Percentiles rank a stretch among this genome's conserved stretches.
Conservation (phyloP, 2,888 invertebrate genomes). For the Melieria picta region DNA sequence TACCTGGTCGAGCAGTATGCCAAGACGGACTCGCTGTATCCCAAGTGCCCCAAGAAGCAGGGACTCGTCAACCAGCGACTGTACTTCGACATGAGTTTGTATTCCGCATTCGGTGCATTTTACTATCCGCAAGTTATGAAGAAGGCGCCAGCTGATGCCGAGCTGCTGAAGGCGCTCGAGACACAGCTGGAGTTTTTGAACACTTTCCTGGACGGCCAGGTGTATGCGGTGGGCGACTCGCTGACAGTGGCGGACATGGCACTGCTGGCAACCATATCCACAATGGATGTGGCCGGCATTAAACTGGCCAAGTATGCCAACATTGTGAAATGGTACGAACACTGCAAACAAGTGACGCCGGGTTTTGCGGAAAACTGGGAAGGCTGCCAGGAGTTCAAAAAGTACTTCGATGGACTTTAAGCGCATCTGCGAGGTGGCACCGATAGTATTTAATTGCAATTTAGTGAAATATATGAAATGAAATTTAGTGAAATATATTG, state of each 20-base stretch:
- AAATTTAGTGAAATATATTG: too few species aligned
- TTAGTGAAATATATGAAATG: too few species aligned
- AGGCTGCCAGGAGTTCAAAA: slow-evolving; percentile 70
- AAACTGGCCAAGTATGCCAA: slow-evolving; percentile 78
- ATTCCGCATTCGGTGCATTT: slow-evolving; percentile 74
- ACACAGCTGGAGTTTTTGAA: slow-evolving; percentile 75
- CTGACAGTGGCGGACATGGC: slow-evolving; percentile 79
- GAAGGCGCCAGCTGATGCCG: slow-evolving; percentile 71
- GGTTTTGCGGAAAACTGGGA: slow-evolving; percentile 72
- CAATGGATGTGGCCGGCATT: slow-evolving; percentile 72
- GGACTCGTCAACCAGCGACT: slow-evolving; percentile 80
- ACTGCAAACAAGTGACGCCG: slow-evolving; percentile 70
- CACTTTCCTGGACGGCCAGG: slow-evolving; percentile 73
- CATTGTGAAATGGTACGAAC: slow-evolving; percentile 73
- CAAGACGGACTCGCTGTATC: slow-evolving; percentile 76
- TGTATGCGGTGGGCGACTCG: slow-evolving; percentile 75
- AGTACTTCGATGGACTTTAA: slow-evolving; percentile 51
- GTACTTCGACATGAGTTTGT: slow-evolving; percentile 81
- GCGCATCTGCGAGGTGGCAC: neutral
- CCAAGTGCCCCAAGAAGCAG: slow-evolving; percentile 77
- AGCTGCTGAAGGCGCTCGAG: slow-evolving; percentile 73
- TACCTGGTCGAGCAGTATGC: slow-evolving; percentile 83
- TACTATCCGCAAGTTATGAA: slow-evolving; percentile 73
- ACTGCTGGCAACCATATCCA: slow-evolving; percentile 71
- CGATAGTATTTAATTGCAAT: too few species aligned